Percentiles rank a stretch among this genome's conserved stretches.
phyloP scores from a whole-genome alignment of 2,113 vertebrate species.

The Vulpes vulpes region DNA sequence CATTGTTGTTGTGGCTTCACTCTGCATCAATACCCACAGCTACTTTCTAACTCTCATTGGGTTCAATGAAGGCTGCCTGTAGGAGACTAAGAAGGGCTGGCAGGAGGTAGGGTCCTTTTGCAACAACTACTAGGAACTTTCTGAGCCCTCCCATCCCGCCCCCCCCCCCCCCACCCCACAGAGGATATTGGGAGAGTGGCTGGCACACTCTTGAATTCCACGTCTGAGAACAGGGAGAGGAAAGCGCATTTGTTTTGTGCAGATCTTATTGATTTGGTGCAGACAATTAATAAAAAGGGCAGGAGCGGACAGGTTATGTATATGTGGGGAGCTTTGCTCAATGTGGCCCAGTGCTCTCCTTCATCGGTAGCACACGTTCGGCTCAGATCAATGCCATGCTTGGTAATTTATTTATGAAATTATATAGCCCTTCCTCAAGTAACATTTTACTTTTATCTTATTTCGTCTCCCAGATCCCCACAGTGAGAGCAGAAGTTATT shows the following conservation, averaged over 20 bases:
- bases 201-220: neutral
- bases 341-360: neutral
- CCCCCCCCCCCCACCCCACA: neutral
- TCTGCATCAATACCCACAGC: neutral
- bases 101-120: neutral
- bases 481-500: constrained; percentile 69
- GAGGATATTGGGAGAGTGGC: neutral
- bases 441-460: constrained; percentile 78
- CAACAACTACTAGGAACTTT: neutral
- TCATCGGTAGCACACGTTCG: neutral
- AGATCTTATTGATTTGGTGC: neutral
- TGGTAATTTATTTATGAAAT: constrained; percentile 77
- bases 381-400: constrained; percentile 43
- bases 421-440: constrained; percentile 68
- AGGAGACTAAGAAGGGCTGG: neutral
- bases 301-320: neutral
- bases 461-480: constrained; percentile 49
- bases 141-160: neutral
- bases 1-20: neutral
- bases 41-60: neutral
- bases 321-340: neutral
- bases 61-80: neutral
- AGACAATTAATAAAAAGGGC: constrained; percentile 36
- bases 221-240: neutral
- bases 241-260: neutral